Evolutionary conservation across 2,888 invertebrate genomes (phyloP), one percentile per base, ranked within the genome.

Genomic region (Drosophila kanekoi): DNA sequence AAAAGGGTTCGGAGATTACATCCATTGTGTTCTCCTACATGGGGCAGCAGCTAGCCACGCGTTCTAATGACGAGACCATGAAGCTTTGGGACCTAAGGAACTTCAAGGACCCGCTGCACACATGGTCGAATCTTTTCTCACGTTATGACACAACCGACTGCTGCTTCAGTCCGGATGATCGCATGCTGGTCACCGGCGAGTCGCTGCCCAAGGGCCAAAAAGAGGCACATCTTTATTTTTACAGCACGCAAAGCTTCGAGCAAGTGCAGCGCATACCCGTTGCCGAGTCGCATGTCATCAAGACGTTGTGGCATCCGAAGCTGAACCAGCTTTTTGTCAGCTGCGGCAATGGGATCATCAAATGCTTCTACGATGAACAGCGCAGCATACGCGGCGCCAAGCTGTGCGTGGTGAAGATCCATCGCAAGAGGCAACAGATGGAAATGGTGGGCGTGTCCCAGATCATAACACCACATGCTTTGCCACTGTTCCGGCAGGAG

Each of bases 271-370:
- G 95, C 71, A 95, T 98, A 59, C 94, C 95, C 9, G 96, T 98
- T 0, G 94, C 96, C 0, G 94, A 96, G 84, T 96, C 97, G 0
- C 97, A 97, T 76, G 95, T 98, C 0, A 97, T 99, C 1, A 96
- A 98, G 90, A 95, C 96, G 0, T 92, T 97, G 0, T 99, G 99
- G 99, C 99, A 99, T 93, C 97, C 99, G 0, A 97, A 98, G 91
- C 93, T 99, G n/a, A 99, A 99, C 91, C 99, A 99, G 91, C 95
- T 99, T 43, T 97, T 99, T 72, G 95, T 97, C 0, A 97, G 98
- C 0, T 97, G 97, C 79, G 98, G 98, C 0, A 97, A 98, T 90
- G 99, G 99, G 0, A 93, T 94, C 0, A 96, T 98, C 0, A 97
- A 97, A 86, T 96, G 98, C 58, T 98, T 96, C 90, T 99, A 98